Conservation (phyloP, 2,113 vertebrate genomes). For the Dromaius novaehollandiae region DNA sequence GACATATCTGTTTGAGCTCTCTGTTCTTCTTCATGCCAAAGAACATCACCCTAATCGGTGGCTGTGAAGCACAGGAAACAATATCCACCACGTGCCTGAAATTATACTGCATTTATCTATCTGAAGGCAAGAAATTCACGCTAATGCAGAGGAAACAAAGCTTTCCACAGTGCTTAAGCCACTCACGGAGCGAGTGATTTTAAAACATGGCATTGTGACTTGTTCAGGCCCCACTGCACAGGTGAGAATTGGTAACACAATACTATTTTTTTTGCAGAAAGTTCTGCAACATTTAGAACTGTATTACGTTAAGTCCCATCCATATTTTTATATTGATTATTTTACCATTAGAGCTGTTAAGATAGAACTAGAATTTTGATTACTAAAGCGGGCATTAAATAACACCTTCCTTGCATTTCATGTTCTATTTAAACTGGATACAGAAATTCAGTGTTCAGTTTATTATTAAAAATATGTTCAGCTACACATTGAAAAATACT, state of each 20-base stretch:
- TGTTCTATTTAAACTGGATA: neutral
- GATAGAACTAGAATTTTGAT: neutral
- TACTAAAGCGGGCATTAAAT: neutral
- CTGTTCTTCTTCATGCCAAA: neutral
- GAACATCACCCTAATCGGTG: neutral
- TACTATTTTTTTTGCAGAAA: neutral
- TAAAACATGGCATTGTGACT: neutral
- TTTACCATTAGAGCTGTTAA: neutral
- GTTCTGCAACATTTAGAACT: neutral
- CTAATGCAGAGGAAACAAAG: neutral
- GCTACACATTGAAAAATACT: neutral
- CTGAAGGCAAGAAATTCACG: neutral
- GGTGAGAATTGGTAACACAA: neutral
- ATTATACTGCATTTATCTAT: neutral
- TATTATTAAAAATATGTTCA: neutral
- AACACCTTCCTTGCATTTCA: neutral
- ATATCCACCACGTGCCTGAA: neutral
- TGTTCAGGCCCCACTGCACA: neutral
- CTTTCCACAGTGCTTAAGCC: neutral
- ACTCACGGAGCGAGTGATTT: neutral
- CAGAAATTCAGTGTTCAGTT: neutral
- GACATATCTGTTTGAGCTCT: neutral
- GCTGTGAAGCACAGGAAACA: neutral
- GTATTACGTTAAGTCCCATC: neutral
- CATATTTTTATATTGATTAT: neutral